Evolutionary conservation across 2,797 vertebrate genomes (phyloP).

Genomic region (Melanotaenia parkinsoni): DNA sequence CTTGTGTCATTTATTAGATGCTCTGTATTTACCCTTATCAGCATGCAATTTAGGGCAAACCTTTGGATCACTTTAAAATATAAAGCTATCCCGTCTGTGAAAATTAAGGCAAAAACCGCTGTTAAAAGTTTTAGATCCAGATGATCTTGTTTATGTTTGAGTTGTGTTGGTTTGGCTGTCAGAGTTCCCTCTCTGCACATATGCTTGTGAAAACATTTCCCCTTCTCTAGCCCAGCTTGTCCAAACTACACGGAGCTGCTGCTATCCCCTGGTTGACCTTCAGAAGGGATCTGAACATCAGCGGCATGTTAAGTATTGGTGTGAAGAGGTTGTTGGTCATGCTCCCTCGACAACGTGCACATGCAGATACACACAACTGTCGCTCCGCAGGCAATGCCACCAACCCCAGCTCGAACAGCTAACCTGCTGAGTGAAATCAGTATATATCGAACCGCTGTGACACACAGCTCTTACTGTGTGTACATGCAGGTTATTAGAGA

Average conservation of each 20-base stretch:
- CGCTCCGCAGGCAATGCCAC: constrained; percentile 43
- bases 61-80: constrained; percentile 8
- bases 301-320: constrained; percentile 68
- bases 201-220: not conserved
- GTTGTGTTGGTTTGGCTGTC: not conserved
- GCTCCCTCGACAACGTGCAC: constrained; percentile 23
- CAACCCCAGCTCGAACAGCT: constrained; percentile 39
- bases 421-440: constrained; percentile 63
- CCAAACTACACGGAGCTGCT: constrained; percentile 3
- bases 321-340: constrained; percentile 56
- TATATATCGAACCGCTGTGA: constrained; percentile 61
- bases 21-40: not conserved
- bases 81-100: constrained; percentile 14
- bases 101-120: not conserved
- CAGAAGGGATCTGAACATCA: constrained; percentile 35
- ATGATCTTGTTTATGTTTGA: not conserved
- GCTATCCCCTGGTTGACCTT: constrained; percentile 36
- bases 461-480: constrained; percentile 38
- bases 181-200: not conserved
- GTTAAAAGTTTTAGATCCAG: constrained; percentile 1
- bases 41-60: constrained; percentile 7
- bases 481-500: constrained; percentile 49
- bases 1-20: not conserved
- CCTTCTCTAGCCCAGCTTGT: not conserved
- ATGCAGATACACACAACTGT: constrained; percentile 12